Base-by-base conservation (phyloP, 2,113 vertebrate genomes). In the Mystacornis crossleyi region DNA sequence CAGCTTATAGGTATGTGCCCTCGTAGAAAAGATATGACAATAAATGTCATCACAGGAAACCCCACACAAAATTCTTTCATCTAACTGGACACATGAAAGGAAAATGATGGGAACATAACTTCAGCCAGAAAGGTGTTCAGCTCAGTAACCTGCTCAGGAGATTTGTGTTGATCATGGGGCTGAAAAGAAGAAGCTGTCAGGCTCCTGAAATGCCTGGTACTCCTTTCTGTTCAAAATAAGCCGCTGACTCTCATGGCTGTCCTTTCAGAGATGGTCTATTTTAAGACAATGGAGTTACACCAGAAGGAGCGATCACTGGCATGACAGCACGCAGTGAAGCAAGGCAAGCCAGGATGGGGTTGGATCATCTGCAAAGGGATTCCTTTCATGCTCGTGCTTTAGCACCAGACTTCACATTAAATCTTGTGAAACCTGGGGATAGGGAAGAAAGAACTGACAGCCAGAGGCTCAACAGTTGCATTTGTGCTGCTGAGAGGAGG, bases 211-310 rank as follows among this genome's bases (percentile, higher is more conserved):
- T 36, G 34, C 53, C 50, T 75, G 34, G 45, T 47, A 29, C 70
- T 81, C 88, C 47, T 83, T 53, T 58, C 55, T 2, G 4, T 65
- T 91, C 61, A 65, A 53, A 89, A 87, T 72, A 72, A 93, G 69
- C 81, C 91, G 84, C 78, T 89, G 91, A 53, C 28, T 93, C 19
- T 82, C 88, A 88, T 77, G 81, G 84, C 36, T 91, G 61, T 17
- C n/a, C 74, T 73, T 93, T 87, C 93, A 93, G 91, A 88, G 33
- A 19, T 14, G 12, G 33, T 53, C 70, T 96, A 43, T 95, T 96
- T 95, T 87, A 72, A 79, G 74, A 42, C 50, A 75, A 34, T 24
- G 64, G 54, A 82, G 71, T 81, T 82, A 33, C 0, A 8, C 42
- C 84, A 90, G 89, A 48, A 83, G 84, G 70, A 87, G 57, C 9